phyloP scores from a whole-genome alignment of 2,797 vertebrate genomes.

The Anas bernieri region DNA sequence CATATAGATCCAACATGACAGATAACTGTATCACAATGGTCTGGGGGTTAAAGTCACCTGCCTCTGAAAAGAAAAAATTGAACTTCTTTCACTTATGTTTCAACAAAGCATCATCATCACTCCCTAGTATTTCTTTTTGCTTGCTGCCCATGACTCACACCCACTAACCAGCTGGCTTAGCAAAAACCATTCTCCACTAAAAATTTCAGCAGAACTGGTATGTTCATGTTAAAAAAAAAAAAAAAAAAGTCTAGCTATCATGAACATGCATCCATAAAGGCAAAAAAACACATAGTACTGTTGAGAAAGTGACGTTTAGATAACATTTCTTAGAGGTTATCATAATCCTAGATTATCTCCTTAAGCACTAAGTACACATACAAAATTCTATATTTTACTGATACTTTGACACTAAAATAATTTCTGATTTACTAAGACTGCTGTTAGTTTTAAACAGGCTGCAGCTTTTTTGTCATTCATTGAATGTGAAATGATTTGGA shows the following conservation, averaged over 20 bases:
- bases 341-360: not conserved
- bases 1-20: not conserved
- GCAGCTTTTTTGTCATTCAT: not conserved
- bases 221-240: not conserved
- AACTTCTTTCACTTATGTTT: constrained; percentile 6
- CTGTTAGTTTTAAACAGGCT: not conserved
- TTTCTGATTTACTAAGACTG: not conserved
- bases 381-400: not conserved
- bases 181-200: not conserved
- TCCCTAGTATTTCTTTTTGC: not conserved
- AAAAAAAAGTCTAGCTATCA: not conserved
- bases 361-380: not conserved
- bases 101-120: not conserved
- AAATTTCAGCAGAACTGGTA: not conserved
- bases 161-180: constrained; percentile 58
- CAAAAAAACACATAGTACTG: not conserved
- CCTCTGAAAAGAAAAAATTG: not conserved
- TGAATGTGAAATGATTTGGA: constrained; percentile 22
- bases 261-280: not conserved
- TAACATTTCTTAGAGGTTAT: not conserved
- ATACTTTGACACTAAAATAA: not conserved
- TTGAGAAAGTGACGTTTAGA: not conserved
- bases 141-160: not conserved
- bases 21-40: not conserved
- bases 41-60: not conserved